phyloP scores from a whole-genome alignment of 2,888 invertebrate genomes.

The Lepidonotus clava region DNA sequence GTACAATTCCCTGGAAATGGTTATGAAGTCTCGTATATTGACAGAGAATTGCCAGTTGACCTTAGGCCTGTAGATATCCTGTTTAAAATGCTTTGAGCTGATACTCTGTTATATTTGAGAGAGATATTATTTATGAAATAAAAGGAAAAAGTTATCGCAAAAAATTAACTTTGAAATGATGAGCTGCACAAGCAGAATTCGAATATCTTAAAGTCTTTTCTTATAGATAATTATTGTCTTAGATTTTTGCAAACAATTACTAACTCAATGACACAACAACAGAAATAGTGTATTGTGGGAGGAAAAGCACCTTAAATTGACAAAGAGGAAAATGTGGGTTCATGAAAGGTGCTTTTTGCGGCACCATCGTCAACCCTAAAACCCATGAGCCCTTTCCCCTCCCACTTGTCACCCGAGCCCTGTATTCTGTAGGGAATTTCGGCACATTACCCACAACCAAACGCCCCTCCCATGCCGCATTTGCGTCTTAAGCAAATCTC shows the following conservation, averaged over 20 bases:
- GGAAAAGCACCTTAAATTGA: neutral
- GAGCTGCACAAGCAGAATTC: too few relatives aligned
- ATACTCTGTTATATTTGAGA: too few relatives aligned
- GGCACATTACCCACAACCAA: neutral
- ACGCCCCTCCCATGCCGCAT: neutral
- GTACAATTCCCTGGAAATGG: too few relatives aligned
- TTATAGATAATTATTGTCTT: conserved; percentile 20
- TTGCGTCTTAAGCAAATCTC: conserved; percentile 43
- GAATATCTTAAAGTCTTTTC: too few relatives aligned
- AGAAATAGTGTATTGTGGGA: neutral
- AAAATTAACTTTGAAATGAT: too few relatives aligned
- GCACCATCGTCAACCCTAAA: neutral
- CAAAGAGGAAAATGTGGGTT: neutral
- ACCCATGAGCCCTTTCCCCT: neutral
- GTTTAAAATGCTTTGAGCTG: too few relatives aligned
- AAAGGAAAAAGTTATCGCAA: too few relatives aligned
- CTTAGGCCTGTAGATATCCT: too few relatives aligned
- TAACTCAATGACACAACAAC: neutral
- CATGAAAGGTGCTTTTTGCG: neutral
- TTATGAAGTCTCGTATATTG: too few relatives aligned
- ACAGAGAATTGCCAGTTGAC: too few relatives aligned
- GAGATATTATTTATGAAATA: too few relatives aligned
- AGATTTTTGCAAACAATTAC: neutral
- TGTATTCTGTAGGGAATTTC: conserved; percentile 29
- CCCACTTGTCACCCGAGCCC: conserved; percentile 17